Conservation (phyloP, 2,888 invertebrate species). For the Abrostola triplasia region DNA sequence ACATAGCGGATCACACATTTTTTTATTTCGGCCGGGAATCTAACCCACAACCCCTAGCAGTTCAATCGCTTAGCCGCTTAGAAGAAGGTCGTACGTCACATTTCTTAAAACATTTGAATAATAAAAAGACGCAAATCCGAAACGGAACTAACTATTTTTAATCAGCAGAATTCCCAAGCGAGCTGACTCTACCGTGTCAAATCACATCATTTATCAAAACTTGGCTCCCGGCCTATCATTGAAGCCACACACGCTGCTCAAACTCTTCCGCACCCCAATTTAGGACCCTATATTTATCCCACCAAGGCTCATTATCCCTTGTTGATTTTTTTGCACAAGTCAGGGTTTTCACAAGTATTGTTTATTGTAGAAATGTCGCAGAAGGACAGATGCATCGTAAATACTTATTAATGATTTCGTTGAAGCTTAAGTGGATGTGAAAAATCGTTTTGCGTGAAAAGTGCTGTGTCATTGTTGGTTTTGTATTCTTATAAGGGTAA, state of each 20-base stretch:
- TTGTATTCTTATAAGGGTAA: slow-evolving; percentile 21
- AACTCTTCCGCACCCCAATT: background rate
- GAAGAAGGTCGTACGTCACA: background rate
- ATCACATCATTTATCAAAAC: slow-evolving; percentile 71
- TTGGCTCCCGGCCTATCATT: slow-evolving; percentile 61
- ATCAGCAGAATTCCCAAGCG: slow-evolving; percentile 71
- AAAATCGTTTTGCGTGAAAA: slow-evolving; percentile 56
- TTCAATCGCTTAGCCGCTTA: background rate
- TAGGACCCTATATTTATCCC: accelerated
- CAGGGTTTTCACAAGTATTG: slow-evolving; percentile 61
- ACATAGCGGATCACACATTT: too few relatives aligned
- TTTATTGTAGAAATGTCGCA: slow-evolving; percentile 67
- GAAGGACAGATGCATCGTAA: slow-evolving; percentile 75
- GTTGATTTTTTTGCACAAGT: slow-evolving; percentile 25
- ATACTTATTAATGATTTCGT: slow-evolving; percentile 77
- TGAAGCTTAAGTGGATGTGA: slow-evolving; percentile 68
- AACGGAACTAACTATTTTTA: slow-evolving; percentile 63
- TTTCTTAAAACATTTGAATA: slow-evolving; percentile 10
- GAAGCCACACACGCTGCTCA: slow-evolving; percentile 61
- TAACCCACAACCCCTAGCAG: too few relatives aligned
- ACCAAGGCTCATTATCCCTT: slow-evolving; percentile 1
- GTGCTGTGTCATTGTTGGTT: slow-evolving; percentile 52
- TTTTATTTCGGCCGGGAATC: too few relatives aligned
- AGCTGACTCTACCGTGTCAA: slow-evolving; percentile 63
- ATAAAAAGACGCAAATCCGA: slow-evolving; percentile 27